Percentiles rank a stretch among this genome's conserved stretches.
Evolutionary conservation across 2,113 vertebrate species (phyloP).

Genomic region (Bagarius yarrelli): DNA sequence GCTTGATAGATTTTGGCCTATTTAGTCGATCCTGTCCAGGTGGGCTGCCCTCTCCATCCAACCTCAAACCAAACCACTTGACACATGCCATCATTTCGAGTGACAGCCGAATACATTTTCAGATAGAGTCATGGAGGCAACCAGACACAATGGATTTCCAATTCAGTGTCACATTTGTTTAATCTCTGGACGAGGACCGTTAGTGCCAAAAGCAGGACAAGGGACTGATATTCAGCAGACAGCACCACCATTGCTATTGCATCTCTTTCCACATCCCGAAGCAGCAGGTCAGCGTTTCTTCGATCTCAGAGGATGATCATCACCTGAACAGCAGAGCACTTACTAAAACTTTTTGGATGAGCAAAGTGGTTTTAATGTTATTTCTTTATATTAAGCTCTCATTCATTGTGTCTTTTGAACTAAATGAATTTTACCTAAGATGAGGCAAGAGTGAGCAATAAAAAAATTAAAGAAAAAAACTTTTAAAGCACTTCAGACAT

Average conservation of each 20-base stretch:
- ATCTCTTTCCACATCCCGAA: slow-evolving; percentile 73
- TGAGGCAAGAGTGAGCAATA: slow-evolving; percentile 31
- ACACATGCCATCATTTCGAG: slow-evolving; percentile 62
- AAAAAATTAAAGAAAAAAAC: slow-evolving; percentile 39
- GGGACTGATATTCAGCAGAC: slow-evolving; percentile 76
- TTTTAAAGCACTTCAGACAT: slow-evolving; percentile 44
- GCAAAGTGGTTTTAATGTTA: slow-evolving; percentile 72
- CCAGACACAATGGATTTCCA: slow-evolving; percentile 58
- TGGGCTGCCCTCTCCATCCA: slow-evolving; percentile 50
- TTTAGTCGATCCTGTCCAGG: slow-evolving; percentile 65
- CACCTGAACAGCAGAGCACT: slow-evolving; percentile 73
- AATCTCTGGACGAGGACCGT: slow-evolving; percentile 57
- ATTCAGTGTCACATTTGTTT: slow-evolving; percentile 68
- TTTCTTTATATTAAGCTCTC: slow-evolving; percentile 61
- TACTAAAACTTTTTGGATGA: slow-evolving; percentile 67
- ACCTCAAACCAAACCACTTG: slow-evolving; percentile 54
- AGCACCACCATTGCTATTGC: slow-evolving; percentile 72
- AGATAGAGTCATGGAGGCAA: slow-evolving; percentile 45
- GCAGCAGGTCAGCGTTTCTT: slow-evolving; percentile 71
- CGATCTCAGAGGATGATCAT: slow-evolving; percentile 81
- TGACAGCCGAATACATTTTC: slow-evolving; percentile 71
- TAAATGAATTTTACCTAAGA: slow-evolving; percentile 74
- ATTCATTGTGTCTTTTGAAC: slow-evolving; percentile 67
- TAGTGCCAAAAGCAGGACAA: slow-evolving; percentile 75
- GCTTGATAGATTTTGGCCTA: slow-evolving; percentile 66